Evolutionary conservation across 2,113 vertebrate species (phyloP), one percentile per base, ranked within the genome.

Genomic region (Coregonus clupeaformis): DNA sequence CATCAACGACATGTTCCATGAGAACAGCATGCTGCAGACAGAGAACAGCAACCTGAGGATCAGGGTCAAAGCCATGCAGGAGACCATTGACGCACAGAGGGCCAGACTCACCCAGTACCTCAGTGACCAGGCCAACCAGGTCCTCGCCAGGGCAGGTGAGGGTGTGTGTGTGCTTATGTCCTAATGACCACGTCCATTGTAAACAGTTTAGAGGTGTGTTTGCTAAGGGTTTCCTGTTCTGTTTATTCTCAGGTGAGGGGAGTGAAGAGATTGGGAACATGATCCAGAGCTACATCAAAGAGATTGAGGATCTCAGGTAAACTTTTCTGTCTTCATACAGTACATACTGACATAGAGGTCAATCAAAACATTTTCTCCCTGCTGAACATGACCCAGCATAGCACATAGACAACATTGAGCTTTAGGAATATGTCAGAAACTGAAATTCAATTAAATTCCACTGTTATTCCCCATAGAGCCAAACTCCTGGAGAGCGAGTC

Each of bases 1-100:
- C 87, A 95, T 99, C 84, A 99, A 96, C 80, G 98, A 99, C 91
- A 98, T 99, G 97, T 97, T 96, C 87, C 97, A 98, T 13, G 98
- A 99, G 89, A 99, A 98, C 82, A 92, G 95, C 0, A 98, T 99
- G 97, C 94, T 99, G 62, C 97, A 99, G 85, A 97, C 95, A 0
- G 98, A 99, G 86, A 99, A 97, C 85, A 94, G 95, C 85, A 97
- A 99, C 87, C 91, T 99, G 74, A 93, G 98, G 2, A 93, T 97
- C 62, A 92, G 97, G 73, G 95, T 99, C 79, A 99, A 99, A 89
- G 98, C 98, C 68, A 99, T 99, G 98, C 98, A 99, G 82, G 97
- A 99, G 88, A 98, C 98, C 0, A 92, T 98, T 0, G 97, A 99
- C 27, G 94, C 92, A 0, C 84, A 98, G 83, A 91, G 96, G 77